Evolutionary conservation across 2,797 vertebrate species (phyloP).

Genomic region (Sphenodon punctatus): DNA sequence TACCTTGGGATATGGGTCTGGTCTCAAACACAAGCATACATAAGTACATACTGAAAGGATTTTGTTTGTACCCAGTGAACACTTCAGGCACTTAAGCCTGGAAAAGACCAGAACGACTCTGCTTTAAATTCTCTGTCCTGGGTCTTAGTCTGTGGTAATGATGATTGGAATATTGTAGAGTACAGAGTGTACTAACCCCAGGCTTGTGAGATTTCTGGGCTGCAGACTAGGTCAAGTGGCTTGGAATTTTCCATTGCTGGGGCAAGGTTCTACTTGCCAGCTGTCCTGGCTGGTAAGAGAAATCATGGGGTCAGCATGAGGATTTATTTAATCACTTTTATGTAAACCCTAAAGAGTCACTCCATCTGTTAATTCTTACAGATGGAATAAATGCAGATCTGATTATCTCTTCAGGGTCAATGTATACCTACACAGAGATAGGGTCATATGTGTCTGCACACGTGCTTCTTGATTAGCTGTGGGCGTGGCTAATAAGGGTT

Average conservation of each 20-base stretch:
- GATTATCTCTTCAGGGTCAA: conserved; percentile 40
- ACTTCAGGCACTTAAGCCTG: neutral
- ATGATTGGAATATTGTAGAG: neutral
- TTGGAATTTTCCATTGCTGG: conserved; percentile 41
- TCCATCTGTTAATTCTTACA: conserved; percentile 65
- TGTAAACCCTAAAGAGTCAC: conserved; percentile 34
- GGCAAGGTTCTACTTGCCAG: neutral
- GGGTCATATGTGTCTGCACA: neutral
- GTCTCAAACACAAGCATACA: neutral
- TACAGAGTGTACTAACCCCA: neutral
- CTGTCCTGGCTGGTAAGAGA: conserved; percentile 23
- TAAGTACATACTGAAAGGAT: neutral
- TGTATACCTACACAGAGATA: conserved; percentile 7
- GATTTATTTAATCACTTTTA: conserved; percentile 69
- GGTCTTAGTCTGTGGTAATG: accelerated
- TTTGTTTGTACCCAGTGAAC: neutral
- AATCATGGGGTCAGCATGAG: conserved; percentile 31
- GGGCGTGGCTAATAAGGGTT: neutral
- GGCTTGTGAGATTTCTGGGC: accelerated
- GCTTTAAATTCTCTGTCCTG: conserved; percentile 1
- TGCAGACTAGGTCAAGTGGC: accelerated
- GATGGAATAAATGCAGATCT: conserved; percentile 24
- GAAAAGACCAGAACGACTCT: neutral
- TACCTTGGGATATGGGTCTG: no score
- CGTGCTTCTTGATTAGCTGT: neutral